Evolutionary conservation across 2,888 invertebrate species (phyloP).

Genomic region (Mesochorus sp.): DNA sequence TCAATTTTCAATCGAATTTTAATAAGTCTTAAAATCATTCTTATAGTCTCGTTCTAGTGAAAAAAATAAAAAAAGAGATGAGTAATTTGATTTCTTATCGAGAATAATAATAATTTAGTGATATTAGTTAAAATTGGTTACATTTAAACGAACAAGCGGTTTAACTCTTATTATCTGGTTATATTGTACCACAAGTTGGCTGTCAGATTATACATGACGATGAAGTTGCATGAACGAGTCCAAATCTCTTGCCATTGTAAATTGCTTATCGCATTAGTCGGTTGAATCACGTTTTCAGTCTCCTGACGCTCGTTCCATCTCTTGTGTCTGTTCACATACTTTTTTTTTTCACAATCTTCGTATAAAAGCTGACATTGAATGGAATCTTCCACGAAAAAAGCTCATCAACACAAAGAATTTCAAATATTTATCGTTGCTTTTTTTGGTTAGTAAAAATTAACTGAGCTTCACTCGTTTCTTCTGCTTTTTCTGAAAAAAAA

Average conservation of each 20-base stretch:
- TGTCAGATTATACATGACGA: slow-evolving; percentile 7
- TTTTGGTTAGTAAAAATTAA: too few relatives aligned
- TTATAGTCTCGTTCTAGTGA: neutral
- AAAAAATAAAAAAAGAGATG: neutral
- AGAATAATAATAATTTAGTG: neutral
- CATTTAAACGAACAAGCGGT: neutral
- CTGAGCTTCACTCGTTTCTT: too few relatives aligned
- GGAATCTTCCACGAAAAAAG: too few relatives aligned
- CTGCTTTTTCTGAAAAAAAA: too few relatives aligned
- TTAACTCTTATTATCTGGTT: neutral
- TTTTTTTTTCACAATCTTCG: neutral
- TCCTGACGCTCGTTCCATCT: neutral
- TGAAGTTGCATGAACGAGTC: neutral
- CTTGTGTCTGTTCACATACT: neutral
- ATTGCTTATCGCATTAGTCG: slow-evolving; percentile 14
- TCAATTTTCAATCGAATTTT: too few relatives aligned
- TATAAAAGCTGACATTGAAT: too few relatives aligned
- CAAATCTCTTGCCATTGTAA: neutral
- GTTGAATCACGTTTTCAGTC: neutral
- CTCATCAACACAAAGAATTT: too few relatives aligned
- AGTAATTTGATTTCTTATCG: neutral
- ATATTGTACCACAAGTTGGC: neutral
- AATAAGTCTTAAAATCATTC: neutral
- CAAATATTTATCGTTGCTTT: too few relatives aligned
- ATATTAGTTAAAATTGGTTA: neutral